These are phyloP conservation scores for Pachypeltis micranthus DNA, from an alignment of 1,140 invertebrate species.

Conservation along the genomic window DNA sequence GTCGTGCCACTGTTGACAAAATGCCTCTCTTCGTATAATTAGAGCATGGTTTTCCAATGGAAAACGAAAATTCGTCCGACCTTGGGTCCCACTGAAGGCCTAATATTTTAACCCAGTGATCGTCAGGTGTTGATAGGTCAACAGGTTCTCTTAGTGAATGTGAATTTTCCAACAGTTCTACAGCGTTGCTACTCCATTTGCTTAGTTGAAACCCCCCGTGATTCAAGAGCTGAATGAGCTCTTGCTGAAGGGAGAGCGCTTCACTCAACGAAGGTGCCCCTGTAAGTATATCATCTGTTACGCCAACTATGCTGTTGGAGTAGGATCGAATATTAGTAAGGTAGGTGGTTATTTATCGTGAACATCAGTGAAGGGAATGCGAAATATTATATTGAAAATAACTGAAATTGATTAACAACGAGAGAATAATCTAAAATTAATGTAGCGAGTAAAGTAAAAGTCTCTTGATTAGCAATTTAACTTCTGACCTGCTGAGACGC, in stretches of 20 bases:
- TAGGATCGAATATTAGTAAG: no score
- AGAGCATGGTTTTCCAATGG: neutral
- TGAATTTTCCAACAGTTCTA: neutral
- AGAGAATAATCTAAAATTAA: no score
- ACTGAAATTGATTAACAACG: no score
- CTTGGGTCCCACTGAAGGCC: neutral
- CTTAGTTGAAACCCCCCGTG: conserved; percentile 12
- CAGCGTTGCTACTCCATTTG: conserved; percentile 6
- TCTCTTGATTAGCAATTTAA: no score
- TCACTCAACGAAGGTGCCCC: conserved; percentile 25
- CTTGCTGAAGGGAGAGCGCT: conserved; percentile 21
- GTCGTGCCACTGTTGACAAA: conserved; percentile 24
- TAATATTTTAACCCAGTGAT: conserved; percentile 1
- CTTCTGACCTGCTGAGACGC: no score
- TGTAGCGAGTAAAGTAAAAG: no score
- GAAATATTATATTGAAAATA: no score
- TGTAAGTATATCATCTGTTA: conserved; percentile 36
- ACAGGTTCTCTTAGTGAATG: neutral
- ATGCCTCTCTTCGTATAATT: conserved; percentile 23
- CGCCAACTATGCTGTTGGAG: conserved; percentile 37
- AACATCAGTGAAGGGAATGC: no score
- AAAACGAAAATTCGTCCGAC: neutral
- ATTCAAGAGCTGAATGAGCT: conserved; percentile 20
- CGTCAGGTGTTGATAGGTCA: neutral
- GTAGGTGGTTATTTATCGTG: no score